A percentile compares a stretch with the other conserved stretches of the same genome.
These are phyloP conservation scores for Euclidia mi DNA, from an alignment of 2,888 invertebrate species.

Conservation along the genomic window DNA sequence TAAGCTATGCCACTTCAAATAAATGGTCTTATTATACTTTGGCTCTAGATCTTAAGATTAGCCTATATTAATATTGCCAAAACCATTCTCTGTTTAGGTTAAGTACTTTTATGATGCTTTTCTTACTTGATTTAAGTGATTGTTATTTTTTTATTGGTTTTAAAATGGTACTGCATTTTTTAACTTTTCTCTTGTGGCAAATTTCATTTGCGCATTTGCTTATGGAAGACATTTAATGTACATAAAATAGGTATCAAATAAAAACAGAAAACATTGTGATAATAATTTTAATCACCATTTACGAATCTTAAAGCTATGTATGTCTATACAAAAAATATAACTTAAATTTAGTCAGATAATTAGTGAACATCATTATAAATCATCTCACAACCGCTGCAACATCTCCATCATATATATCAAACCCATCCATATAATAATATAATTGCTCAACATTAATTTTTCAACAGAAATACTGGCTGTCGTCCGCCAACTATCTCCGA, in stretches of 20 bases:
- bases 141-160: too few relatives aligned
- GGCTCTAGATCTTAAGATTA: too few relatives aligned
- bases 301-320: slow-evolving; percentile 81
- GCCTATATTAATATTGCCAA: too few relatives aligned
- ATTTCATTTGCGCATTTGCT: too few relatives aligned
- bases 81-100: too few relatives aligned
- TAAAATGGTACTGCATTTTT: too few relatives aligned
- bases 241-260: slow-evolving; percentile 27
- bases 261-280: slow-evolving; percentile 67
- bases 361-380: slow-evolving; percentile 89
- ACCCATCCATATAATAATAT: slow-evolving; percentile 80
- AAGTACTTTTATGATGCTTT: too few relatives aligned
- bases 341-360: slow-evolving; percentile 88
- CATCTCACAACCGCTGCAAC: slow-evolving; percentile 90
- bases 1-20: too few relatives aligned
- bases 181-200: too few relatives aligned
- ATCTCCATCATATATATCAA: slow-evolving; percentile 80
- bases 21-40: too few relatives aligned
- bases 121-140: too few relatives aligned
- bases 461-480: slow-evolving; percentile 70
- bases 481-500: slow-evolving; percentile 61
- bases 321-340: slow-evolving; percentile 89
- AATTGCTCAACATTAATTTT: slow-evolving; percentile 75
- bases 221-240: too few relatives aligned
- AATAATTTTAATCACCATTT: slow-evolving; percentile 86